Conservation (phyloP, 2,797 vertebrate genomes). For the Pseudopleuronectes americanus region DNA sequence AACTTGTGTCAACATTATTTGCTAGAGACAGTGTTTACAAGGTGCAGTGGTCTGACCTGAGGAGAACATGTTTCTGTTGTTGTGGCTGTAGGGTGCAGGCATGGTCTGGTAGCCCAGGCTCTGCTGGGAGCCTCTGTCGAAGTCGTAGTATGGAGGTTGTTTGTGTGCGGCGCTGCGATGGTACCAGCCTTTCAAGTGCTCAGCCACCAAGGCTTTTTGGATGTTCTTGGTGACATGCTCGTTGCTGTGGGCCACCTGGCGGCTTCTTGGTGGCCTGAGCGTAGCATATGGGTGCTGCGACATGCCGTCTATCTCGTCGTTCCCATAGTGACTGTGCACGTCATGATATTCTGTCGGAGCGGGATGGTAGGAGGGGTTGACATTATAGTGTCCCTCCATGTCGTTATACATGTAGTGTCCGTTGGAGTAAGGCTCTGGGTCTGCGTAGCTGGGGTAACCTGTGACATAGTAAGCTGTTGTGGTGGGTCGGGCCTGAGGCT, state of each 20-base stretch:
- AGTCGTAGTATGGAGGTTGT: constrained; percentile 84
- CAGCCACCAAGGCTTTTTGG: constrained; percentile 92
- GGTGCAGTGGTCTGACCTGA: constrained; percentile 80
- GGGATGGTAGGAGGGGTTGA: constrained; percentile 88
- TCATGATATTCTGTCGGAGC: constrained; percentile 75
- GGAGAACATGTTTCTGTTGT: constrained; percentile 85
- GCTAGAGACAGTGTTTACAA: not conserved
- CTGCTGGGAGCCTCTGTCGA: constrained; percentile 89
- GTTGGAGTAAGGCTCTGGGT: constrained; percentile 85
- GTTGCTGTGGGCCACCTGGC: constrained; percentile 74
- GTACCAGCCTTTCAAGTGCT: constrained; percentile 96
- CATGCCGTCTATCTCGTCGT: constrained; percentile 84
- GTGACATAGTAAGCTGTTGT: constrained; percentile 89
- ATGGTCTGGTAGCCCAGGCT: constrained; percentile 87
- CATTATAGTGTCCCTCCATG: constrained; percentile 92
- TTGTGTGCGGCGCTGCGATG: constrained; percentile 89
- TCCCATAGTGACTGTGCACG: constrained; percentile 83
- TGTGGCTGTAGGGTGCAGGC: constrained; percentile 85
- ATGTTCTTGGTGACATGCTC: constrained; percentile 89
- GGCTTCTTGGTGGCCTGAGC: constrained; percentile 87
- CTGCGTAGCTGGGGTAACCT: constrained; percentile 84
- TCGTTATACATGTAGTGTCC: constrained; percentile 89
- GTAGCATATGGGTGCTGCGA: constrained; percentile 92
- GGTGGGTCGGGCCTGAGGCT: constrained; percentile 82
- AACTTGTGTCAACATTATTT: not conserved